Evolutionary conservation across 1,140 invertebrate genomes (phyloP), one percentile per base, ranked within the genome.

Genomic region (Penaeus chinensis): DNA sequence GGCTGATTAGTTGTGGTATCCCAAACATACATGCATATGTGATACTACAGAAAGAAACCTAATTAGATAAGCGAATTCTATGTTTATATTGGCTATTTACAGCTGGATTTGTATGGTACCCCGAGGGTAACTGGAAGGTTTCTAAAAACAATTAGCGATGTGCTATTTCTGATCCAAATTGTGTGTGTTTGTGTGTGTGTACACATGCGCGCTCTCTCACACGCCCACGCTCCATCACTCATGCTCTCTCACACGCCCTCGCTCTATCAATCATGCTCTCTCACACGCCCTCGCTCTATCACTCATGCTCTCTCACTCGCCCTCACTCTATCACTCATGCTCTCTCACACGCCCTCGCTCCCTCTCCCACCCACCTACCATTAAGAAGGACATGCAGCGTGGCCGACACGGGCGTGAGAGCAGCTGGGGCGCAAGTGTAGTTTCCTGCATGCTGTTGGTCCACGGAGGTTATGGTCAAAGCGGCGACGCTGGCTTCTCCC

Each of bases 381-480:
- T 89, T 89, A 27, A 89, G 85, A 20, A 89, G 85, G 16, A 89
- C 89, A 47, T 89, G 89, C 66, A 89, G 82, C 27, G 62, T 87
- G 66, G 87, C 89, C 10, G 89, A 87, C 24, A 79, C 95, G 60
- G 85, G 66, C 42, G 81, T 84, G 82, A 89, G 85, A 37, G 84
- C 89, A 22, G 89, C 89, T 0, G 89, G 89, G 11, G 77, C 74
- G 65, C 89, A 89, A 5, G 89, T 89, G 82, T 89, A 89, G 85
- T 87, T 87, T 13, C 89, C 89, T 10, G 85, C 82, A 66, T 84
- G 89, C 8, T 42, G 32, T 54, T 83, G 85, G 19, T 47, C 84
- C 11, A 91, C 94, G n/a, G 94, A 94, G 66, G 93, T 94, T 42
- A 92, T 95, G 16, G 94, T 95, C 80, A 95, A 94, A 90, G 95